A percentile compares a stretch with the other conserved stretches of the same genome.
phyloP scores from a whole-genome alignment of 2,113 vertebrate species.

The Gymnogyps californianus region DNA sequence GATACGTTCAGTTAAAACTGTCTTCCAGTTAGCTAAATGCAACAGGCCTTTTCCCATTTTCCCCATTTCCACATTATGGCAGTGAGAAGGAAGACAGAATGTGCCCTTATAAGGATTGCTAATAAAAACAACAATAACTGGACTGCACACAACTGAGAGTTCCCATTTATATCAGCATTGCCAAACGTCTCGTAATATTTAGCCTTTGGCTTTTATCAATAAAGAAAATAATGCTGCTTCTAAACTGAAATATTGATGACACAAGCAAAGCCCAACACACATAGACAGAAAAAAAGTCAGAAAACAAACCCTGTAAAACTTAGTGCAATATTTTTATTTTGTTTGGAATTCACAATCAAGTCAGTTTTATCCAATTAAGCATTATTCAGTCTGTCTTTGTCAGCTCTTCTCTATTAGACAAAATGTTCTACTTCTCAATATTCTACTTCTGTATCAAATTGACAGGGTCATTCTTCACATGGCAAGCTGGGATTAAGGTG shows the following conservation, averaged over 20 bases:
- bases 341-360: constrained; percentile 30
- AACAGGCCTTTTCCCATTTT: background rate
- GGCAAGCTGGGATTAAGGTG: constrained; percentile 62
- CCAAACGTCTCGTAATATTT: constrained; percentile 39
- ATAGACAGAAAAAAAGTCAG: background rate
- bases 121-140: constrained; percentile 49
- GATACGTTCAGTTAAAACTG: background rate
- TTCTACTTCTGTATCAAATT: constrained; percentile 55
- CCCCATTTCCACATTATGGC: background rate
- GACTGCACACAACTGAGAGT: background rate
- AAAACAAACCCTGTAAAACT: constrained; percentile 8
- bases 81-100: background rate
- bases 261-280: background rate
- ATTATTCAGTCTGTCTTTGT: constrained; percentile 47
- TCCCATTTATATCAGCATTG: constrained; percentile 12
- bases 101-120: background rate
- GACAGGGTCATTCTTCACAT: constrained; percentile 74
- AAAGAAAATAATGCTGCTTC: constrained; percentile 30
- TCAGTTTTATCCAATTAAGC: constrained; percentile 58
- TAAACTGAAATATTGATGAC: constrained; percentile 17
- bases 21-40: background rate
- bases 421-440: constrained; percentile 57
- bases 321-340: constrained; percentile 32
- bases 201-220: constrained; percentile 55
- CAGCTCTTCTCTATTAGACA: constrained; percentile 57